These are phyloP conservation scores for Siniperca undulata DNA, from an alignment of 2,797 vertebrate genomes.

Conservation along the genomic window DNA sequence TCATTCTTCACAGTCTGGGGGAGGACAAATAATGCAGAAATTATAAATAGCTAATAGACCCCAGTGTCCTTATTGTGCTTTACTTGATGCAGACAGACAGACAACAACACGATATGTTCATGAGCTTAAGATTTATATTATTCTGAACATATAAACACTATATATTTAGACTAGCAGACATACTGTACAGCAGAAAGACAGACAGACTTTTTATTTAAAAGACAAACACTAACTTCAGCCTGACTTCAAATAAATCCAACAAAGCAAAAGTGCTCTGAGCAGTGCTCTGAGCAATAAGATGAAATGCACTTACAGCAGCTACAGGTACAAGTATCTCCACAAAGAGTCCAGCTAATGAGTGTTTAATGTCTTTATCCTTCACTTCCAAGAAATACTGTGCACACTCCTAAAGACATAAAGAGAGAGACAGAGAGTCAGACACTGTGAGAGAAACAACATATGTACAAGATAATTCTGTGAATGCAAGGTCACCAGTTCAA, in stretches of 20 bases:
- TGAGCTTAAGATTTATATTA: neutral
- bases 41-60: neutral
- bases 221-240: neutral
- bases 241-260: neutral
- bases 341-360: constrained; percentile 97
- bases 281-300: neutral
- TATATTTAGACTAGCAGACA: neutral
- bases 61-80: neutral
- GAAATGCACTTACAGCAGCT: constrained; percentile 93
- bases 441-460: constrained; percentile 19
- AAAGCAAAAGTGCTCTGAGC: neutral
- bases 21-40: constrained; percentile 1
- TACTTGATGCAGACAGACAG: neutral
- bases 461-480: neutral
- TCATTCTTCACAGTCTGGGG: constrained; percentile 97
- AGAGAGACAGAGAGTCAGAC: constrained; percentile 31
- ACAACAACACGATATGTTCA: neutral
- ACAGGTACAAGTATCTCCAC: constrained; percentile 99
- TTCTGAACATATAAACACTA: neutral
- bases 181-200: neutral
- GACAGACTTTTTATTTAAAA: neutral
- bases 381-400: constrained; percentile 99
- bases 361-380: constrained; percentile 99
- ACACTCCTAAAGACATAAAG: constrained; percentile 89
- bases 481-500: constrained; percentile 18